Evolutionary conservation across 2,888 invertebrate genomes (phyloP).

Genomic region (Melinopterus prodromus): DNA sequence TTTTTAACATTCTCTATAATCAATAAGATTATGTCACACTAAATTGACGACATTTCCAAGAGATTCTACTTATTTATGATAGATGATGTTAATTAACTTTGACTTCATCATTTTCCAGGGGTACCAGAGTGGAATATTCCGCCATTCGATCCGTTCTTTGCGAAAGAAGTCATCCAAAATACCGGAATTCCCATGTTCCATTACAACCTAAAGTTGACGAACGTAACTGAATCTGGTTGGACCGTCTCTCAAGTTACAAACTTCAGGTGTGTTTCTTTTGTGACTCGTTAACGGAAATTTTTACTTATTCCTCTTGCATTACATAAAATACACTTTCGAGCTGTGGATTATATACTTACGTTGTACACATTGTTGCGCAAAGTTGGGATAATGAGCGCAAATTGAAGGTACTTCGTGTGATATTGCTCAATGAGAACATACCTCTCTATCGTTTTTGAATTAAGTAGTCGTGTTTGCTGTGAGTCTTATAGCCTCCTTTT

Average conservation of each 20-base stretch:
- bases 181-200: constrained; percentile 71
- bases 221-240: constrained; percentile 83
- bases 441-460: neutral
- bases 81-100: neutral
- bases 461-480: no score
- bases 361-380: neutral
- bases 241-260: constrained; percentile 77
- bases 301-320: neutral
- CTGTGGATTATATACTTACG: neutral
- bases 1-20: neutral
- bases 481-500: no score
- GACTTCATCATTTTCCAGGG: constrained; percentile 62
- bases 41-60: neutral
- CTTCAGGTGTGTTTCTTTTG: constrained; percentile 66
- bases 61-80: no score
- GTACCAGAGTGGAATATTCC: constrained; percentile 75
- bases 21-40: neutral
- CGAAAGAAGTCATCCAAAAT: constrained; percentile 70
- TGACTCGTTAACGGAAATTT: neutral
- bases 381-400: neutral
- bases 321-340: neutral
- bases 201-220: constrained; percentile 74
- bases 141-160: constrained; percentile 82
- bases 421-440: neutral
- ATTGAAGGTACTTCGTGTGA: neutral